Percentiles rank a stretch among this genome's conserved stretches.
phyloP scores from a whole-genome alignment of 2,888 invertebrate species.

The Drosophila eohydei region DNA sequence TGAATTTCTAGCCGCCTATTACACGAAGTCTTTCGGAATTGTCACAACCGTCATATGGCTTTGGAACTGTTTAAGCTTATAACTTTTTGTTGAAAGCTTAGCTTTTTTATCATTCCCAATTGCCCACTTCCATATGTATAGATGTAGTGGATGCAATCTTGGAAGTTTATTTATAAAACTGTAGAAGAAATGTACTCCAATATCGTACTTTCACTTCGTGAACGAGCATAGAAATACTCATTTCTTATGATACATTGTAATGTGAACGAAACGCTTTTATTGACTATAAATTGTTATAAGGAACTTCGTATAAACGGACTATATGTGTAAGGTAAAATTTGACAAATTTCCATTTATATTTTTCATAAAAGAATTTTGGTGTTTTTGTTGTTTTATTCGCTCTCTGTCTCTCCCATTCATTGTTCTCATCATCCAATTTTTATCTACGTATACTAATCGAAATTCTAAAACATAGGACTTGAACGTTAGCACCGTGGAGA shows the following conservation, averaged over 20 bases:
- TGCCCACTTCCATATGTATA: too few relatives aligned
- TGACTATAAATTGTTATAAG: conserved; percentile 43
- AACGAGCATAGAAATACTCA: conserved; percentile 1
- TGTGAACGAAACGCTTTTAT: conserved; percentile 49
- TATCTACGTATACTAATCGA: conserved; percentile 48
- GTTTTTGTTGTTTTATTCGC: conserved; percentile 42
- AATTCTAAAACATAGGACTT: conserved; percentile 55
- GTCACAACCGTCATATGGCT: too few relatives aligned
- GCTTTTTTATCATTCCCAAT: too few relatives aligned
- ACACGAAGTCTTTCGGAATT: too few relatives aligned
- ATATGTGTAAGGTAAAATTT: conserved; percentile 63
- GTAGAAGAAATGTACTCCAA: too few relatives aligned
- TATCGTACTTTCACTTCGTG: neutral
- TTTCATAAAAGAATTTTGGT: conserved; percentile 31
- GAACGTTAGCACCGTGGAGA: conserved; percentile 44
- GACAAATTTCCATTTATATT: conserved; percentile 52
- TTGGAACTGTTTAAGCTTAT: too few relatives aligned
- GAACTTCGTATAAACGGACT: conserved; percentile 60
- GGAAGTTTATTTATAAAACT: too few relatives aligned
- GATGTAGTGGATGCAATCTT: too few relatives aligned
- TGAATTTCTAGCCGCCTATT: too few relatives aligned
- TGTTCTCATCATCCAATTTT: conserved; percentile 21
- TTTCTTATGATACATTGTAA: conserved; percentile 2
- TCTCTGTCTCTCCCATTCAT: conserved; percentile 43
- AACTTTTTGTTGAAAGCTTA: too few relatives aligned